Percentiles rank a stretch among this genome's conserved stretches.
Conservation (phyloP, 2,888 invertebrate species). For the Lithophane socia region DNA sequence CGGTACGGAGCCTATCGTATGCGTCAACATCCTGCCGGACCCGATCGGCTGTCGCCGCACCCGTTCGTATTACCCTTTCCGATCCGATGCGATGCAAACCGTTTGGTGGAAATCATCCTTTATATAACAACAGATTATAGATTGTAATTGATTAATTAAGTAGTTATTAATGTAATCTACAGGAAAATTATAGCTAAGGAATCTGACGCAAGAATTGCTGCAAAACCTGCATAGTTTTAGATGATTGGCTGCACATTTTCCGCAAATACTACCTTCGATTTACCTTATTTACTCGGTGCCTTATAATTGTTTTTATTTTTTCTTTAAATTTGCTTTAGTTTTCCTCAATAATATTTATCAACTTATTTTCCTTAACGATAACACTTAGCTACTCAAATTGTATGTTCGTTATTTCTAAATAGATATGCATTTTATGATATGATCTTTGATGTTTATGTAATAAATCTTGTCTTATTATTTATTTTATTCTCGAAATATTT, state of each 20-base stretch:
- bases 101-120: too few relatives aligned
- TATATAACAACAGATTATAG: background rate
- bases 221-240: background rate
- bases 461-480: background rate
- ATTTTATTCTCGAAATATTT: background rate
- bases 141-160: background rate
- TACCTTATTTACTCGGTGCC: constrained; percentile 13
- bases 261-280: constrained; percentile 5
- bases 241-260: constrained; percentile 13
- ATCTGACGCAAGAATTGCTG: background rate
- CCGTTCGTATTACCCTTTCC: too few relatives aligned
- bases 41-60: too few relatives aligned
- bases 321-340: constrained; percentile 4
- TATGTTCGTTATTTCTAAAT: background rate
- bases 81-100: too few relatives aligned
- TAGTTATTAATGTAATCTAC: background rate
- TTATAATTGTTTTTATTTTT: constrained; percentile 9
- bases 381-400: background rate
- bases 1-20: too few relatives aligned
- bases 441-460: background rate
- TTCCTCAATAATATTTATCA: constrained; percentile 34
- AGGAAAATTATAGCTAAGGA: background rate
- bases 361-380: constrained; percentile 29
- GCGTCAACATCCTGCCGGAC: too few relatives aligned
- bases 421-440: too few relatives aligned